phyloP scores from a whole-genome alignment of 2,113 vertebrate species.

The Hyperopisus bebe region DNA sequence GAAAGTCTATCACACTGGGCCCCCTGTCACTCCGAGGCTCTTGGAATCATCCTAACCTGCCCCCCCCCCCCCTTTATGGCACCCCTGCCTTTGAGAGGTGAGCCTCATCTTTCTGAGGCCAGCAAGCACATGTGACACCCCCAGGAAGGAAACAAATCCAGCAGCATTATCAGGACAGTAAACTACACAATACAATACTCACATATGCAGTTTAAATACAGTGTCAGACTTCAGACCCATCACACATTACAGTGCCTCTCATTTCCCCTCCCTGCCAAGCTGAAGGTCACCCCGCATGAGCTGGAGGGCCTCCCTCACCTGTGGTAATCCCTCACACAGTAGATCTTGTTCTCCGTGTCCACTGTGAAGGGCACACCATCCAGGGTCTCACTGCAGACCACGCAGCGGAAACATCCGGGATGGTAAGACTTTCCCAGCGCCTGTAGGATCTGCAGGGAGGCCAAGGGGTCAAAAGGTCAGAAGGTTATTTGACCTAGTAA shows the following conservation, averaged over 20 bases:
- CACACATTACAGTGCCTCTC: not conserved
- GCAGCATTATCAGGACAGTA: not conserved
- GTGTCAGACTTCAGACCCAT: not conserved
- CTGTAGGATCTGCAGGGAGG: slow-evolving; percentile 78
- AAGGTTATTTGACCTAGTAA: not conserved
- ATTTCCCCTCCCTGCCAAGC: not conserved
- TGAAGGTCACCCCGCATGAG: not conserved
- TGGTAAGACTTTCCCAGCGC: slow-evolving; percentile 93
- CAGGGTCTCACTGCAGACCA: slow-evolving; percentile 89
- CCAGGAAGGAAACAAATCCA: not conserved
- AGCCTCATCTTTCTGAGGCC: slow-evolving; percentile 18
- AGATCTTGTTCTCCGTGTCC: slow-evolving; percentile 91
- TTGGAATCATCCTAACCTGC: not conserved
- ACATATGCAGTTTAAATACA: not conserved
- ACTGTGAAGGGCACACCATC: slow-evolving; percentile 95
- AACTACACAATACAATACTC: not conserved
- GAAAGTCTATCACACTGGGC: not conserved
- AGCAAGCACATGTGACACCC: not conserved
- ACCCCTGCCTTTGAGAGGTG: not conserved
- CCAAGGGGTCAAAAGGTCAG: not conserved
- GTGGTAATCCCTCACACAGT: slow-evolving; percentile 95
- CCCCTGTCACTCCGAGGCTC: not conserved
- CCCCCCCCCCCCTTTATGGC: not conserved
- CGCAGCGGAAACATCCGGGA: slow-evolving; percentile 89
- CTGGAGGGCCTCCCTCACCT: slow-evolving; percentile 59